Evolutionary conservation across 2,888 invertebrate genomes (phyloP).

Genomic region (Hemaris fuciformis): DNA sequence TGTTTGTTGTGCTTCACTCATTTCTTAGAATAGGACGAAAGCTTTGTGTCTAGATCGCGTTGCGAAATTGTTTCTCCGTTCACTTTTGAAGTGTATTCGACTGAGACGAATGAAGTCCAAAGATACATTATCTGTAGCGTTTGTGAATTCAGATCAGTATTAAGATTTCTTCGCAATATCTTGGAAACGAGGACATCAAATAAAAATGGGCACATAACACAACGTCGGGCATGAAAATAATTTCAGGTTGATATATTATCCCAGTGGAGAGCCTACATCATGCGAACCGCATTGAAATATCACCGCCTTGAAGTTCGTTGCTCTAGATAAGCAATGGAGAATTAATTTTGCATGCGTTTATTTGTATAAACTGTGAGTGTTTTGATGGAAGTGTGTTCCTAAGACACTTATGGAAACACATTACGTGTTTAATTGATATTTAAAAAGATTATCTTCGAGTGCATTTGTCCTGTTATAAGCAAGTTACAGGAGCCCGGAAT

Average conservation of each 20-base stretch:
- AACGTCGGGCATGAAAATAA: conserved; percentile 62
- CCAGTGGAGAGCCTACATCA: conserved; percentile 49
- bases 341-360: conserved; percentile 11
- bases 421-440: neutral
- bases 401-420: neutral
- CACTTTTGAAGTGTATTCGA: neutral
- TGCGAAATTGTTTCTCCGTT: neutral
- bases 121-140: neutral
- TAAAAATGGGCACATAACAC: conserved; percentile 52
- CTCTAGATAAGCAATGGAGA: conserved; percentile 22
- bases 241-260: conserved; percentile 67
- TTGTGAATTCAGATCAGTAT: neutral
- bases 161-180: conserved; percentile 13
- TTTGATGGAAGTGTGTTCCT: neutral
- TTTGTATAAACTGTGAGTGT: neutral
- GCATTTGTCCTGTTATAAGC: too few relatives aligned
- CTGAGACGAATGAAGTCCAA: neutral
- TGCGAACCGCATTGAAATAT: conserved; percentile 59
- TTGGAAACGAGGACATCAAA: conserved; percentile 19
- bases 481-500: too few relatives aligned
- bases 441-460: neutral
- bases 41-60: neutral
- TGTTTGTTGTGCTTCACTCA: neutral
- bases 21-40: neutral
- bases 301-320: conserved; percentile 33